Conservation (phyloP, 2,888 invertebrate species). For the Sarcophaga variegata region DNA sequence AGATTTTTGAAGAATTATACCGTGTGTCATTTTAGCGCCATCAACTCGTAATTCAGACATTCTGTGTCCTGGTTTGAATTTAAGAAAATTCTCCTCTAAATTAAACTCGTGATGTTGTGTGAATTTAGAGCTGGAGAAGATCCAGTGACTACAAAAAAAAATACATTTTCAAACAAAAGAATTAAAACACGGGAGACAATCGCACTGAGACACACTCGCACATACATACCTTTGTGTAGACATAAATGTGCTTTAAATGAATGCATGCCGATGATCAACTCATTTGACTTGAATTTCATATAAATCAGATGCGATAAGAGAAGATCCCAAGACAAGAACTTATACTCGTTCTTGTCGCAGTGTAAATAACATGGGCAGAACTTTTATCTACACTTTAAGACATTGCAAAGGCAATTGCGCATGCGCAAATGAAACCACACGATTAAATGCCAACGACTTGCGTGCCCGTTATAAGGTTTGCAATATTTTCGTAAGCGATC, state of each 20-base stretch:
- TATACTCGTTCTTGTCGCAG: neutral
- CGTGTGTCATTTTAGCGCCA: slow-evolving; percentile 79
- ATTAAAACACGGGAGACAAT: slow-evolving; percentile 3
- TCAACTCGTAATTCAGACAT: slow-evolving; percentile 77
- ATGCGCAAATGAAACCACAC: neutral
- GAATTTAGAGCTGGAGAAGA: neutral
- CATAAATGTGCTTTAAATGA: neutral
- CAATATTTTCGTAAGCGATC: neutral
- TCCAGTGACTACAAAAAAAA: neutral
- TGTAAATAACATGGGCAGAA: slow-evolving; percentile 28
- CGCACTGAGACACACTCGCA: neutral
- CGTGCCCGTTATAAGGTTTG: neutral
- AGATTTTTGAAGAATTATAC: slow-evolving; percentile 75
- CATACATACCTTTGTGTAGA: neutral
- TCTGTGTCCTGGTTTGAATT: slow-evolving; percentile 45
- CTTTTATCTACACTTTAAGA: neutral
- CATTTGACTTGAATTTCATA: slow-evolving; percentile 27
- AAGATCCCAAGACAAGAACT: neutral
- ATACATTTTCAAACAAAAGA: slow-evolving; percentile 22
- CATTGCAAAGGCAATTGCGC: neutral
- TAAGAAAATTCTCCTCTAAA: slow-evolving; percentile 33
- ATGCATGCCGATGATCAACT: neutral
- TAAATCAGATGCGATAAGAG: slow-evolving; percentile 20
- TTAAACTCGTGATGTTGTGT: slow-evolving; percentile 23
- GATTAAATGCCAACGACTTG: neutral